Evolutionary conservation across 2,888 invertebrate species (phyloP), one percentile per base, ranked within the genome.

Genomic region (Panopea generosa): DNA sequence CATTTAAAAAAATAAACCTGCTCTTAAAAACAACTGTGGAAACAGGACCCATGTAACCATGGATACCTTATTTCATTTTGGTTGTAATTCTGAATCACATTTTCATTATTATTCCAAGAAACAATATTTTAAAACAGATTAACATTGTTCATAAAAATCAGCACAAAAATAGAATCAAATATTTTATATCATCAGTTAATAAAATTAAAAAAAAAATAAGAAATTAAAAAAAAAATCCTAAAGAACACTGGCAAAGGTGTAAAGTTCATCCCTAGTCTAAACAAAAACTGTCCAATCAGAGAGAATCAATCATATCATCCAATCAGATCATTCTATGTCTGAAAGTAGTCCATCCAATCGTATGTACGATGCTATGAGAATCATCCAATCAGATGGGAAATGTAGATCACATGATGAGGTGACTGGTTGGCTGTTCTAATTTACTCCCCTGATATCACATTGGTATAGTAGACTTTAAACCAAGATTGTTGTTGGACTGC

Each of bases 401-500:
- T 72, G 77, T 77, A 72, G 72, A 65, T 77, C 77, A 77, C 68
- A 68, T 73, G 77, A 77, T 69, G 77, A 72, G 77, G 77, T 77
- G 72, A 72, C 61, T 65, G 60, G 77, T 77, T 71, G 76, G 71
- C 69, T 75, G 72, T 75, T 76, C 75, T 69, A 61, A 49, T 68
- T 57, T 24, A n/a, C 56, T 59, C 70, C 75, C 62, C 57, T 66
- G 61, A 62, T 74, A 81, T 81, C 81, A 81, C 77, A 81, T 81
- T 67, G 70, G 74, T 60, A 71, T 56, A 47, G 66, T 62, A 50
- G 61, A 43, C 50, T 81, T 77, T 81, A 81, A 75, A 81, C 81
- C 72, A 81, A 77, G 57, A 81, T 81, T 71, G 81, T 81, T 77
- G 81, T 63, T 75, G 72, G 74, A 63, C 79, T 79, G 79, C 50